Evolutionary conservation across 2,888 invertebrate species (phyloP).

Genomic region (Periphyllus acericola): DNA sequence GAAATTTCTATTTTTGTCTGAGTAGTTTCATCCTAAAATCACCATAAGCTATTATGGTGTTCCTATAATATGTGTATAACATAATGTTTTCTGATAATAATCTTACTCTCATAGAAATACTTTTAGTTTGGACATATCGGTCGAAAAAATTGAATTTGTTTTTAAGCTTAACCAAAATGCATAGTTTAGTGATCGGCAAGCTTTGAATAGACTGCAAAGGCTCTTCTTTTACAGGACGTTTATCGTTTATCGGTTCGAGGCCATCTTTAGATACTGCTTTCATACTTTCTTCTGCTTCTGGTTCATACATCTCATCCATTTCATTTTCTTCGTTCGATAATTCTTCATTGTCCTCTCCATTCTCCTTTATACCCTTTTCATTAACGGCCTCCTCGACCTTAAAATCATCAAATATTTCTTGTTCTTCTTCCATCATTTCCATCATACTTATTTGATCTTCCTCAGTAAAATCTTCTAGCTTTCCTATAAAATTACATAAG

Average conservation of each 20-base stretch:
- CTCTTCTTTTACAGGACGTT: neutral
- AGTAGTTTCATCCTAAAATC: constrained; percentile 73
- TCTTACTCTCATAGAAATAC: constrained; percentile 76
- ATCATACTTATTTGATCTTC: neutral
- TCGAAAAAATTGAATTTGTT: constrained; percentile 97
- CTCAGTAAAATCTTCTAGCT: neutral
- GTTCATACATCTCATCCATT: constrained; percentile 65
- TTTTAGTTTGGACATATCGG: constrained; percentile 86
- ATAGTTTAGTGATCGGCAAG: neutral
- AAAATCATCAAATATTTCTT: neutral
- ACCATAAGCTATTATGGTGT: constrained; percentile 22
- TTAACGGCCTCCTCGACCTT: neutral
- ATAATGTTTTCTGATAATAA: neutral
- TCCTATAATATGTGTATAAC: too few species aligned
- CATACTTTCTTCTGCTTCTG: constrained; percentile 65
- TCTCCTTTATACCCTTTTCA: constrained; percentile 66
- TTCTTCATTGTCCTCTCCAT: constrained; percentile 64
- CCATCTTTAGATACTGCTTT: constrained; percentile 60
- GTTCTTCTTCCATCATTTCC: neutral
- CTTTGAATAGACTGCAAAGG: neutral
- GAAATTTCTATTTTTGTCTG: constrained; percentile 83
- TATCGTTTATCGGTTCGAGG: neutral
- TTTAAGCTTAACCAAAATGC: constrained; percentile 76
- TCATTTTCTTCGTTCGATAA: constrained; percentile 65
- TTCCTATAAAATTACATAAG: neutral